Percentiles rank a stretch among this genome's conserved stretches.
These are phyloP conservation scores for Himalopsyche anomala DNA, from an alignment of 2,888 invertebrate genomes.

Conservation along the genomic window DNA sequence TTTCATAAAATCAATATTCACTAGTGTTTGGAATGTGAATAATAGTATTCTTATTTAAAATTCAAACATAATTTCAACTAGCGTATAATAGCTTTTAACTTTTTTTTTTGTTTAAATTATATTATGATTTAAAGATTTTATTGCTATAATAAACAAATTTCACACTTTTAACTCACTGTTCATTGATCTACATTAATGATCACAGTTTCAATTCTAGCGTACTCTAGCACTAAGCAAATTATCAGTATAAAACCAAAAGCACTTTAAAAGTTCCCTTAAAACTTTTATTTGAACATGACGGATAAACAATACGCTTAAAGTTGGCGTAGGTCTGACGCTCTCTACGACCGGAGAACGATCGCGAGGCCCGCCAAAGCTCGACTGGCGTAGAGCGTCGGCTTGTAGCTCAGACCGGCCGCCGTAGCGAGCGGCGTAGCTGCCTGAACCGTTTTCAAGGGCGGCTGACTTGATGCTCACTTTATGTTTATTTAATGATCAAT, in stretches of 20 bases:
- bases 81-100: no score
- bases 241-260: background rate
- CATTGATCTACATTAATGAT: background rate
- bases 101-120: no score
- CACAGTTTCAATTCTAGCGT: background rate
- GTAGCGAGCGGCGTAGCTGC: conserved; percentile 43
- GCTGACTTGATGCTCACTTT: conserved; percentile 32
- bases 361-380: conserved; percentile 55
- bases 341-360: conserved; percentile 32
- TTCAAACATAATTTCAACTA: no score
- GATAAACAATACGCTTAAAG: conserved; percentile 42
- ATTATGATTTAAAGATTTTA: no score
- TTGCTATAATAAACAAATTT: no score
- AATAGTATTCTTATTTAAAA: no score
- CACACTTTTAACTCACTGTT: background rate
- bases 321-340: conserved; percentile 52
- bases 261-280: conserved; percentile 12
- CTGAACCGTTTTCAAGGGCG: conserved; percentile 50
- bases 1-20: no score
- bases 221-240: background rate
- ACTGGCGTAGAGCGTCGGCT: conserved; percentile 55
- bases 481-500: conserved; percentile 57
- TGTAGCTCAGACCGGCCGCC: conserved; percentile 43
- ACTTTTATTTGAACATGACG: conserved; percentile 25
- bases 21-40: no score